Base-by-base conservation (phyloP, 2,797 vertebrate species). In the Hyperoplus lanceolatus region DNA sequence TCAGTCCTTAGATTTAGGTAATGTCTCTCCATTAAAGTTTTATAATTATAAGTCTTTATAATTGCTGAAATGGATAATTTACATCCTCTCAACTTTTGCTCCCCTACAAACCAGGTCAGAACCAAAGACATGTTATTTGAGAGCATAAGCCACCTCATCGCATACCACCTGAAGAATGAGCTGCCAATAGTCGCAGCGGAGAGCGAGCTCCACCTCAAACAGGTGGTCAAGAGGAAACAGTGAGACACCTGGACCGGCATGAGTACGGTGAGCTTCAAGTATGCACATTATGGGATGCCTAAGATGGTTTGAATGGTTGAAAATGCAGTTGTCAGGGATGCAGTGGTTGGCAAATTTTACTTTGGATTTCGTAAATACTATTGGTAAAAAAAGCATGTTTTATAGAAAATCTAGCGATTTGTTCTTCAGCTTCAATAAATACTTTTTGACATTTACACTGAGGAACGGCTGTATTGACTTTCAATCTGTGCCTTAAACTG, bases 71-170 rank as follows among this genome's bases (percentile, higher is more conserved):
- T 46, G 8, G 29, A 21, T 74, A 56, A 53, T 39, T 66, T 16
- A 53, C 45, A 6, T 21, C 14, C 2, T 15, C 4, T 2, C 21
- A 9, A 62, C 63, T 69, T 16, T 58, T 18, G 13, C 10, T 67
- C 49, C 59, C 50, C 8, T 54, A 18, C 2, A 4, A 4, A 1
- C 88, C 29, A 99, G 98, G 98, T 99, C 57, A 95, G 98, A 73
- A 99, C 98, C 12, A 99, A 99, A 94, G 98, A 99, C 0, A 97
- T 99, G 94, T 90, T 99, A 63, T 99, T 99, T 3, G 97, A 99
- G 83, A 99, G 98, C 92, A 99, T 99, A 92, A 98, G 97, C 84
- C 98, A 99, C 93, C 96, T 99, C 58, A 98, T 99, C 73, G 95
- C 95, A 43, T 98, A 98, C 86, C 98, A 99, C 90, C 94, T 97